These are phyloP conservation scores for Drosophila meridiana DNA, from an alignment of 2,888 invertebrate genomes.

Conservation along the genomic window DNA sequence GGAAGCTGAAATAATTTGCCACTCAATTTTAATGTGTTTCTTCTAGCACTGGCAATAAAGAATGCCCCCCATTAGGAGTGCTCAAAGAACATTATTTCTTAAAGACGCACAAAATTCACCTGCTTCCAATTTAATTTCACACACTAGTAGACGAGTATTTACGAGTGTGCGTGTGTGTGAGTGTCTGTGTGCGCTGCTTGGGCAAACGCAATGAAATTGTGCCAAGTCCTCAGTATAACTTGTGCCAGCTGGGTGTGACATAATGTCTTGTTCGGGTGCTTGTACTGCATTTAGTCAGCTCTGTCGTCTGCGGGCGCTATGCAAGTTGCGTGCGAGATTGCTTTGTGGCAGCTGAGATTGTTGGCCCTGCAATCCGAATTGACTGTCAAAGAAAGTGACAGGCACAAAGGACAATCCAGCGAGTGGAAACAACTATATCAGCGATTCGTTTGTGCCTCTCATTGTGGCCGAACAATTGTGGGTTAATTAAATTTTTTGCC, in stretches of 20 bases:
- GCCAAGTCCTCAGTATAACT: conserved; percentile 3
- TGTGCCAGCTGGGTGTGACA: conserved; percentile 28
- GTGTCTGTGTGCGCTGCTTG: neutral
- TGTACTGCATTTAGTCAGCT: conserved; percentile 33
- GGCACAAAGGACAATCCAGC: conserved; percentile 26
- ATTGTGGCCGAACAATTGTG: conserved; percentile 55
- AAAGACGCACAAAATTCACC: conserved; percentile 21
- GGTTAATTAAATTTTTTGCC: conserved; percentile 71
- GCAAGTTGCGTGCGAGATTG: conserved; percentile 40
- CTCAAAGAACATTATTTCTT: conserved; percentile 13
- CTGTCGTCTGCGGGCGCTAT: conserved; percentile 30
- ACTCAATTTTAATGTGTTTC: conserved; percentile 3
- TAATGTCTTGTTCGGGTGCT: conserved; percentile 28
- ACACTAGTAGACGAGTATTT: neutral
- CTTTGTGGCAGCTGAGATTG: conserved; percentile 40
- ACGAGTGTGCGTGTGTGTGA: neutral
- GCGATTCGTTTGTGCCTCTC: conserved; percentile 29
- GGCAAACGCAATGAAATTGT: conserved; percentile 37
- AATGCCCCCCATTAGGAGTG: conserved; percentile 7
- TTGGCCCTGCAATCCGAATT: conserved; percentile 31
- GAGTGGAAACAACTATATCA: conserved; percentile 54
- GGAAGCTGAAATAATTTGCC: neutral
- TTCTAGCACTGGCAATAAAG: conserved; percentile 10
- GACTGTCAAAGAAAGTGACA: conserved; percentile 44
- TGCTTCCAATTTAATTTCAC: conserved; percentile 28